These are phyloP conservation scores for Triops cancriformis DNA, from an alignment of 1,140 invertebrate species.

Conservation along the genomic window DNA sequence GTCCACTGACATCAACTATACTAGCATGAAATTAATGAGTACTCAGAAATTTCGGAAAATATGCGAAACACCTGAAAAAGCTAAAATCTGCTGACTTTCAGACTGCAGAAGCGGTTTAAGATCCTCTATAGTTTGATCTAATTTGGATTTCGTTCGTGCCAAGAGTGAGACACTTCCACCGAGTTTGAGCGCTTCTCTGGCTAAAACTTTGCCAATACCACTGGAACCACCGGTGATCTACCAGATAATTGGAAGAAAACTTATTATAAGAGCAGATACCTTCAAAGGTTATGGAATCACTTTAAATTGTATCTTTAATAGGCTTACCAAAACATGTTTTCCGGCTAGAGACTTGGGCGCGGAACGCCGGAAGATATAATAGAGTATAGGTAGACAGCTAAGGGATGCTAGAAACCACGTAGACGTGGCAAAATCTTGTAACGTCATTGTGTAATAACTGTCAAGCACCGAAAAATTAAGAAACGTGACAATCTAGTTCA, in stretches of 20 bases:
- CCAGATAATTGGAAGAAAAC: neutral
- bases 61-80: slow-evolving; percentile 43
- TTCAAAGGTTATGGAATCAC: neutral
- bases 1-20: slow-evolving; percentile 58
- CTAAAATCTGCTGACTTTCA: slow-evolving; percentile 56
- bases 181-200: slow-evolving; percentile 58
- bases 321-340: neutral
- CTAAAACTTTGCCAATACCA: slow-evolving; percentile 83
- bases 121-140: slow-evolving; percentile 53
- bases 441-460: too few relatives aligned
- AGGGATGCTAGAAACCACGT: neutral
- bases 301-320: neutral
- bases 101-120: slow-evolving; percentile 42
- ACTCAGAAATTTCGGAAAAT: neutral
- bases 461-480: too few relatives aligned
- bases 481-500: too few relatives aligned
- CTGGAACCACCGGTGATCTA: slow-evolving; percentile 87
- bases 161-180: slow-evolving; percentile 85
- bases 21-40: neutral
- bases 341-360: neutral
- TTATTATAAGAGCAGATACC: neutral
- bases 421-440: neutral
- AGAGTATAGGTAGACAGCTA: neutral
- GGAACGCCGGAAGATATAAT: neutral
- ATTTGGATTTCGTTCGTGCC: slow-evolving; percentile 62